Conservation (phyloP, 1,140 invertebrate genomes). For the Proctacanthus coquilletti region DNA sequence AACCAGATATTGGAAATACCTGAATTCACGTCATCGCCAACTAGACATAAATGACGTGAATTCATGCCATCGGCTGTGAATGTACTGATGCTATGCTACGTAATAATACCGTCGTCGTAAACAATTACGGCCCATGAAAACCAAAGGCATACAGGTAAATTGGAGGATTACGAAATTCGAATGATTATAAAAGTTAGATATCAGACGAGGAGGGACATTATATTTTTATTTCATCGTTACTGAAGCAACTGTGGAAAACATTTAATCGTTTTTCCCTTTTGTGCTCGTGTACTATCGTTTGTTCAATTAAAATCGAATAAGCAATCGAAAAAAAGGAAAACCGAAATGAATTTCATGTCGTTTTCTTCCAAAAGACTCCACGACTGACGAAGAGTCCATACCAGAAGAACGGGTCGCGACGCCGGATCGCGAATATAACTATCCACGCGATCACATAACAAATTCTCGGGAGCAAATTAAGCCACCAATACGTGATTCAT, state of each 20-base stretch:
- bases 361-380: constrained; percentile 15
- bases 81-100: too few relatives aligned
- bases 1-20: too few relatives aligned
- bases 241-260: neutral
- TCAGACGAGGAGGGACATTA: too few relatives aligned
- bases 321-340: neutral
- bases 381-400: constrained; percentile 28
- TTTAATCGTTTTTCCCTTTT: neutral
- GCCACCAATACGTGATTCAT: constrained; percentile 29
- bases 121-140: too few relatives aligned
- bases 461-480: constrained; percentile 24
- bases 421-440: constrained; percentile 29
- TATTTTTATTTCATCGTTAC: neutral
- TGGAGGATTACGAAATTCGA: too few relatives aligned
- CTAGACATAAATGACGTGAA: too few relatives aligned
- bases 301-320: neutral
- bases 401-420: constrained; percentile 25
- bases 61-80: too few relatives aligned
- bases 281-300: neutral
- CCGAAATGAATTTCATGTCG: constrained; percentile 3
- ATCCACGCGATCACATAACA: constrained; percentile 27
- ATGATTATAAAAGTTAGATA: too few relatives aligned
- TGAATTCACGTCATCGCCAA: too few relatives aligned
- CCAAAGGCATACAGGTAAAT: too few relatives aligned
- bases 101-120: too few relatives aligned